Conservation (phyloP, 2,113 vertebrate genomes). For the Thermophis baileyi region DNA sequence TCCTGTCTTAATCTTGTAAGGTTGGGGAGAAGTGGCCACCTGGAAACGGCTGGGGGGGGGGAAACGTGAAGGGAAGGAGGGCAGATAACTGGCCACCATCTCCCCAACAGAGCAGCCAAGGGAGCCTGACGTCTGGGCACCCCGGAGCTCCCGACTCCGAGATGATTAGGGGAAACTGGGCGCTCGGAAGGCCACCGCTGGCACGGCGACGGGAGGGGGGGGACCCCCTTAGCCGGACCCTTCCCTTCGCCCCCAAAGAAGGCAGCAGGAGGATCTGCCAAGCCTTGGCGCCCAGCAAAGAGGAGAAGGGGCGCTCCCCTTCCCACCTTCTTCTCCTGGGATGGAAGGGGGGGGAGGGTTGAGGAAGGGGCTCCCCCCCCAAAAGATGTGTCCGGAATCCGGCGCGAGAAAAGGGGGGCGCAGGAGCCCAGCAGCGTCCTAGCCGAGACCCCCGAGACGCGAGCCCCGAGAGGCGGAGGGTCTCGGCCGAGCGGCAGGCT, state of each 20-base stretch:
- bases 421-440: background rate
- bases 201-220: background rate
- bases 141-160: background rate
- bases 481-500: background rate
- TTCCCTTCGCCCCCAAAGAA: background rate
- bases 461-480: background rate
- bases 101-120: background rate
- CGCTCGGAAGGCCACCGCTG: background rate
- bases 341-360: background rate
- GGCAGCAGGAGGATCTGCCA: background rate
- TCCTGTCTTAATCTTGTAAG: background rate
- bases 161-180: background rate
- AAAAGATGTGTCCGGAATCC: background rate
- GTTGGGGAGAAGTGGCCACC: background rate
- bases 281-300: background rate
- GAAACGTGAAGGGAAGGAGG: background rate
- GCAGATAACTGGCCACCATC: background rate
- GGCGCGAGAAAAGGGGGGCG: background rate
- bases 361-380: background rate
- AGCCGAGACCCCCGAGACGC: background rate
- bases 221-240: background rate
- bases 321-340: background rate
- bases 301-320: background rate
- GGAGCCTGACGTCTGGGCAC: background rate
- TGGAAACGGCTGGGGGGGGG: background rate